phyloP scores from a whole-genome alignment of 2,113 vertebrate genomes.

The Rhinolophus ferrumequinum region DNA sequence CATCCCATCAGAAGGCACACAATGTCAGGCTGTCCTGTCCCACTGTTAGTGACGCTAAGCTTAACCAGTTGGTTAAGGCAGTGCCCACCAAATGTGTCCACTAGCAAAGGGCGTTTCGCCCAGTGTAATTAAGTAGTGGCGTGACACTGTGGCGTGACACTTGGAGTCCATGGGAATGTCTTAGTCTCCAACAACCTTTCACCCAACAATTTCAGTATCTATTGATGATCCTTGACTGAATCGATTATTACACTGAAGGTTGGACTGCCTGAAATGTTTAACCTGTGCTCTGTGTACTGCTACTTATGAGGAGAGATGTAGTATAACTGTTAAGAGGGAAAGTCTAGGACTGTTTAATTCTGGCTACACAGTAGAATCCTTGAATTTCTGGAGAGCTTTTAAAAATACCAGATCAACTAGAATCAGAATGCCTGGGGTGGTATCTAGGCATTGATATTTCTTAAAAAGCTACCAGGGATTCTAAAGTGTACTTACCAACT shows the following conservation, averaged over 20 bases:
- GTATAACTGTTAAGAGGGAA: neutral
- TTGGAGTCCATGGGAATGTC: neutral
- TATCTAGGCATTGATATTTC: neutral
- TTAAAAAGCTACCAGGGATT: neutral
- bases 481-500: neutral
- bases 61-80: neutral
- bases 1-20: neutral
- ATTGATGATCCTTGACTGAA: neutral
- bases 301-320: neutral
- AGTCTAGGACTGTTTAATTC: neutral
- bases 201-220: neutral
- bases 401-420: neutral
- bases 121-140: neutral
- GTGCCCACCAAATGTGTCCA: neutral
- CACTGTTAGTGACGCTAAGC: neutral
- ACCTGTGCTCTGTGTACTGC: neutral
- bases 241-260: neutral
- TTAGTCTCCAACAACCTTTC: neutral
- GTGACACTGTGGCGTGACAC: neutral
- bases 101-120: neutral
- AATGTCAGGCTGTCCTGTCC: neutral
- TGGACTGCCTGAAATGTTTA: neutral
- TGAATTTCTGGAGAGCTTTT: neutral
- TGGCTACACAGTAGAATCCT: neutral
- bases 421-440: neutral